Evolutionary conservation across 2,888 invertebrate genomes (phyloP).

Genomic region (Protula sp.): DNA sequence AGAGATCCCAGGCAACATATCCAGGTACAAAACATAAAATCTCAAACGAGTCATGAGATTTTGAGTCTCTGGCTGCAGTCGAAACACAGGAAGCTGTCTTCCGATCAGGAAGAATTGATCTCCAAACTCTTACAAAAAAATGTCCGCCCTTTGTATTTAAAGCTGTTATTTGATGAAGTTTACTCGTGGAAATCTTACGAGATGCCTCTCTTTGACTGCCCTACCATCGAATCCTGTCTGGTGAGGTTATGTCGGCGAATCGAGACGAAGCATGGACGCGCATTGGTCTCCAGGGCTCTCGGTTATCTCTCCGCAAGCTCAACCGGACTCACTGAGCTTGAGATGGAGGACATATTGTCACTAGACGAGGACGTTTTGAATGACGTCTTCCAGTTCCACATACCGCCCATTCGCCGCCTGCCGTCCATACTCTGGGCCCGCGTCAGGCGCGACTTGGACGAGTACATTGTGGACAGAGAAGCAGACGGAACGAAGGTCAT

Average conservation of each 20-base stretch:
- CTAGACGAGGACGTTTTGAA: neutral
- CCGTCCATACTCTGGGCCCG: neutral
- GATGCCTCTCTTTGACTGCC: neutral
- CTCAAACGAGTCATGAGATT: conserved; percentile 4
- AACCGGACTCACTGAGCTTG: neutral
- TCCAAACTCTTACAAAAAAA: conserved; percentile 27
- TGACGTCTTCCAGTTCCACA: neutral
- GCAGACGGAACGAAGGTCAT: neutral
- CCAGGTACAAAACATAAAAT: conserved; percentile 40
- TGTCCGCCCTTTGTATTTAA: conserved; percentile 33
- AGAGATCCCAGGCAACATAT: conserved; percentile 83
- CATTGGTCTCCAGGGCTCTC: neutral
- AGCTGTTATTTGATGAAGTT: conserved; percentile 33
- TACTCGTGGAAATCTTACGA: conserved; percentile 32
- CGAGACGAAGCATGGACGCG: neutral
- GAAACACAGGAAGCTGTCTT: conserved; percentile 9
- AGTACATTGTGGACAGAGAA: conserved; percentile 1
- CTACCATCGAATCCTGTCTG: neutral
- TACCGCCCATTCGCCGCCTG: neutral
- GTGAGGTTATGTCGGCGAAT: neutral
- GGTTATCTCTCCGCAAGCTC: neutral
- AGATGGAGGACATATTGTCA: neutral
- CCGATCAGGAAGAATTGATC: conserved; percentile 29
- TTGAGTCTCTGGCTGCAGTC: conserved; percentile 66
- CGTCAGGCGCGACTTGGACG: neutral